phyloP scores from a whole-genome alignment of 1,140 invertebrate species.

The Aphis gossypii region DNA sequence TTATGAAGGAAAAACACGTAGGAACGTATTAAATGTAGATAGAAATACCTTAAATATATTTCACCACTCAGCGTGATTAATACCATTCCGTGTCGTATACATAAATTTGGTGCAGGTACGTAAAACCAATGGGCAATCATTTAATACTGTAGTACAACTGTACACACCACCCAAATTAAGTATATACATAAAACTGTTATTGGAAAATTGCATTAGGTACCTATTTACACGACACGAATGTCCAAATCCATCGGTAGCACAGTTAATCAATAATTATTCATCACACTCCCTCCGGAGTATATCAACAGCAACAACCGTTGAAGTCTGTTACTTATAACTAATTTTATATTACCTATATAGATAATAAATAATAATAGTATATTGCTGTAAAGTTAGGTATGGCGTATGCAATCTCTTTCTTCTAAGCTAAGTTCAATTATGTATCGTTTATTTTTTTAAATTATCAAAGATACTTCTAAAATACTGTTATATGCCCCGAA shows the following conservation, averaged over 20 bases:
- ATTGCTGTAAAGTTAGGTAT: not conserved
- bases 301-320: not conserved
- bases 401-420: too few species aligned
- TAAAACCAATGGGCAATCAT: not conserved
- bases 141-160: not conserved
- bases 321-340: not conserved
- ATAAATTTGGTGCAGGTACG: not conserved
- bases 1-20: not conserved
- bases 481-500: too few species aligned
- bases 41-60: not conserved
- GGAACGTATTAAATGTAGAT: not conserved
- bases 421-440: too few species aligned
- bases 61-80: not conserved
- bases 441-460: too few species aligned
- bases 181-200: not conserved
- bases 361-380: not conserved
- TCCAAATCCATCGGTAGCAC: not conserved
- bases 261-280: not conserved
- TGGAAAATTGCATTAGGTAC: not conserved
- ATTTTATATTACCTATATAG: not conserved
- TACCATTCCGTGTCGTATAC: not conserved
- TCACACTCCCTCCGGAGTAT: not conserved
- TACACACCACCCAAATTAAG: not conserved
- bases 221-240: not conserved
- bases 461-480: too few species aligned